Evolutionary conservation across 2,888 invertebrate species (phyloP), one percentile per base, ranked within the genome.

Genomic region (Campoplex capitator): DNA sequence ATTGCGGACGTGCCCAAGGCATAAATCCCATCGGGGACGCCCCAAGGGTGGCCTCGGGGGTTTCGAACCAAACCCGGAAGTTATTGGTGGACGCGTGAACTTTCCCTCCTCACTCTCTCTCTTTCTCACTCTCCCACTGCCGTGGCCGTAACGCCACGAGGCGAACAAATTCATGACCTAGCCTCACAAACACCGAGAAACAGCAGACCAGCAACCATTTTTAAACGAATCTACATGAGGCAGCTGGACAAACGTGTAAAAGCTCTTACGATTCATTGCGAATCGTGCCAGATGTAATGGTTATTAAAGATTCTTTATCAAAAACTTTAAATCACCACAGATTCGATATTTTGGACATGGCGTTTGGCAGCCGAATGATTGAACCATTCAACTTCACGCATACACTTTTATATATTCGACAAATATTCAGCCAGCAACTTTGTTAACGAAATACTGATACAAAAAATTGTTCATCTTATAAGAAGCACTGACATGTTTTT

Each of bases 21-120:
- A 87, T 80, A 81, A 84, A 84, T 81, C 84, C 85, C 82, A 54
- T 58, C 42, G 78, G 62, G 23, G 73, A 74, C 62, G 79, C 13
- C 71, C 68, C 75, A 35, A 62, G 71, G 71, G 62, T n/a, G 81
- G 38, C 67, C 58, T 56, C 67, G 38, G 68, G 70, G 75, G 79
- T 78, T 83, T 76, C 62, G 75, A 38, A 65, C 67, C 65, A 73
- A 83, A 83, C 62, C 79, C 70, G 75, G 67, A 83, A 86, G 75
- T 83, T 83, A 38, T 62, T 56, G 73, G 80, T 65, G 65, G 74
- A 83, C 73, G 73, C 84, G 80, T 79, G 62, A 79, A 76, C 85
- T 81, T n/a, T 54, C 8, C 13, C 35, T 32, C 9, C 35, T 35
- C 9, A 18, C n/a, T 45, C 3, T 16, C 9, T 65, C 23, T 51